Evolutionary conservation across 2,888 invertebrate genomes (phyloP).

Genomic region (Strigamia transsilvanica): DNA sequence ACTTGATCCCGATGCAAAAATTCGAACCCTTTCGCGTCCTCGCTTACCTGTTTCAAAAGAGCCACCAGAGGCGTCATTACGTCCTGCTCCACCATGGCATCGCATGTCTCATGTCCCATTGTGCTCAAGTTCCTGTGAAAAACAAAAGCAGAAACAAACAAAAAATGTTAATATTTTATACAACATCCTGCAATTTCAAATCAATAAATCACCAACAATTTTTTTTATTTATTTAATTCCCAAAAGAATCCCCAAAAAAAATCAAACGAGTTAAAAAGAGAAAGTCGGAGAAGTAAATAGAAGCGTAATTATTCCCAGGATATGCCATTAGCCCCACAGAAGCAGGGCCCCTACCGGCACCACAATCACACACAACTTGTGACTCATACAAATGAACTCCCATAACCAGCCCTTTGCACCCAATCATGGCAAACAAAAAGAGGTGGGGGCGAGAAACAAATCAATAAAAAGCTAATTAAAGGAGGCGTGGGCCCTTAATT

Average conservation of each 20-base stretch:
- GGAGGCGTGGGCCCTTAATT: conserved; percentile 7
- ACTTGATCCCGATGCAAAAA: conserved; percentile 48
- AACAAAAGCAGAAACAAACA: conserved; percentile 53
- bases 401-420: conserved; percentile 34
- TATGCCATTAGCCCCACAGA: conserved; percentile 51
- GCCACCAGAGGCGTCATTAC: conserved; percentile 75
- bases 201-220: not conserved
- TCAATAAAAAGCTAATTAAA: conserved; percentile 46
- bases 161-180: not conserved
- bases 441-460: conserved; percentile 33
- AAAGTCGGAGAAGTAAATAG: conserved; percentile 52
- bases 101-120: conserved; percentile 71
- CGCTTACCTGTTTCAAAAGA: conserved; percentile 68
- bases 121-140: conserved; percentile 71
- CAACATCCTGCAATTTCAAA: not conserved
- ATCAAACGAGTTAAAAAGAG: not conserved
- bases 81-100: conserved; percentile 74
- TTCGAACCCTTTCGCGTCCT: conserved; percentile 44
- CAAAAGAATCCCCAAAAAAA: not conserved
- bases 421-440: conserved; percentile 24
- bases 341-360: conserved; percentile 34
- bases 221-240: not conserved
- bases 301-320: conserved; percentile 53
- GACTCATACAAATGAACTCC: conserved; percentile 52
- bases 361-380: conserved; percentile 50